These are phyloP conservation scores for Pseudolaguvia tuberculata DNA, from an alignment of 2,113 vertebrate genomes.

Conservation along the genomic window DNA sequence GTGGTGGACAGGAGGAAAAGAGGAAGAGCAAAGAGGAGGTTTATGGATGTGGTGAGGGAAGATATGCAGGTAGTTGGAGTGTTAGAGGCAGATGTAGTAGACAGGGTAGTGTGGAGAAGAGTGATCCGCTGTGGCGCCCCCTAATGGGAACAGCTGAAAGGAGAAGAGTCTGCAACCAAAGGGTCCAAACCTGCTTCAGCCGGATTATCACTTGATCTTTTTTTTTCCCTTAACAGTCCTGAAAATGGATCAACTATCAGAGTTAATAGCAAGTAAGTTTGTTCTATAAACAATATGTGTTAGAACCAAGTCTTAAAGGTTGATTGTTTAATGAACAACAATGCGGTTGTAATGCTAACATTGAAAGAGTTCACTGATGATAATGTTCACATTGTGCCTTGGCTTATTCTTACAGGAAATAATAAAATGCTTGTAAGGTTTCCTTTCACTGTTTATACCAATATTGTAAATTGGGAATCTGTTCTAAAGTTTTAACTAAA, in stretches of 20 bases:
- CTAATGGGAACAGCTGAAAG: too few relatives aligned
- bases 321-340: background rate
- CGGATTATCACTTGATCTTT: background rate
- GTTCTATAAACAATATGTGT: background rate
- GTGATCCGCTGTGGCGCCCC: too few relatives aligned
- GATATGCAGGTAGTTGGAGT: too few relatives aligned
- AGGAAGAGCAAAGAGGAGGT: too few relatives aligned
- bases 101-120: too few relatives aligned
- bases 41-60: too few relatives aligned
- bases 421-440: background rate
- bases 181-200: too few relatives aligned
- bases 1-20: too few relatives aligned
- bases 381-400: background rate
- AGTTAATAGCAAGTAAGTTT: background rate
- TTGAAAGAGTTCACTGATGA: background rate
- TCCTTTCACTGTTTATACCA: background rate
- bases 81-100: too few relatives aligned
- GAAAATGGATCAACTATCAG: too few relatives aligned
- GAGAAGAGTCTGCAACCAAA: too few relatives aligned
- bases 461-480: background rate
- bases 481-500: background rate
- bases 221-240: background rate
- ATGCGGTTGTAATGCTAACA: background rate
- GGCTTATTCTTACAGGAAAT: background rate
- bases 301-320: background rate